Percentiles rank a stretch among this genome's conserved stretches.
These are phyloP conservation scores for Gymnoscelis rufifasciata DNA, from an alignment of 2,888 invertebrate genomes.

Conservation along the genomic window DNA sequence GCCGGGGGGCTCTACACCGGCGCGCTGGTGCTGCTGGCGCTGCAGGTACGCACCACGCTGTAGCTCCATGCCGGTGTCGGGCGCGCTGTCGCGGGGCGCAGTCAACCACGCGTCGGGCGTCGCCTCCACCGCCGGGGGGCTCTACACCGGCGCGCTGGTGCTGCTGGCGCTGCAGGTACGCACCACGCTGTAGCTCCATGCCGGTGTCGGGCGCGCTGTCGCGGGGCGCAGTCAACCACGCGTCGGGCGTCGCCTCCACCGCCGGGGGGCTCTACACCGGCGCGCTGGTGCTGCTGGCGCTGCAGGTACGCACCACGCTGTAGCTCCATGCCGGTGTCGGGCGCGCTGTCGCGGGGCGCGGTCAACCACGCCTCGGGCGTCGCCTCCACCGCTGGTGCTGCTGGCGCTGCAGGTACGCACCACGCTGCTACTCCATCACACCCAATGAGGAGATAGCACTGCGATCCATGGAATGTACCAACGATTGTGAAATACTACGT, in stretches of 20 bases:
- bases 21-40: too few relatives aligned
- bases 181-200: constrained; percentile 94
- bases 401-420: too few relatives aligned
- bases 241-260: constrained; percentile 93
- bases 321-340: too few relatives aligned
- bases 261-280: constrained; percentile 92
- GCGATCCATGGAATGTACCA: too few relatives aligned
- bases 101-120: constrained; percentile 97
- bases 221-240: constrained; percentile 95
- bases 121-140: constrained; percentile 90
- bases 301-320: too few relatives aligned
- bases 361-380: background rate
- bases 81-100: constrained; percentile 92
- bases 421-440: too few relatives aligned
- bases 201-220: constrained; percentile 94
- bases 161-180: constrained; percentile 85
- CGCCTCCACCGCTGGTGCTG: too few relatives aligned
- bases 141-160: constrained; percentile 91
- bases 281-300: constrained; percentile 66
- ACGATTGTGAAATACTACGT: too few relatives aligned
- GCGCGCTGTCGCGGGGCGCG: background rate
- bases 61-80: constrained; percentile 88
- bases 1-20: constrained; percentile 91
- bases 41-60: too few relatives aligned
- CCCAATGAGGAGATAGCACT: background rate